phyloP scores from a whole-genome alignment of 2,797 vertebrate species.

The Gymnopithys bicolor region DNA sequence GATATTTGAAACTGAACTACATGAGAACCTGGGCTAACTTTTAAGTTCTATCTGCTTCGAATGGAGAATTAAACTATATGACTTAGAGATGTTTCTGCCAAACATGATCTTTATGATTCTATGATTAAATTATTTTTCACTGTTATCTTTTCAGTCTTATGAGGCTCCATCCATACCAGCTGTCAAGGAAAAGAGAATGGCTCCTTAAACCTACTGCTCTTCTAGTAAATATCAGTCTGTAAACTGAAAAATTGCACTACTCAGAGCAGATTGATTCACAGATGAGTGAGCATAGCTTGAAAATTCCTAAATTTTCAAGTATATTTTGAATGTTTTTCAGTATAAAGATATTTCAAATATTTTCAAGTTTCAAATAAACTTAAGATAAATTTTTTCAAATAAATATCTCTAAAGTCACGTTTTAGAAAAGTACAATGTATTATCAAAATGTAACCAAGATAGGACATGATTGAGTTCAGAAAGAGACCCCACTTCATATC shows the following conservation, averaged over 20 bases:
- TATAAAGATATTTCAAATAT: not conserved
- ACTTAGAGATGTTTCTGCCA: not conserved
- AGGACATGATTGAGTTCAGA: not conserved
- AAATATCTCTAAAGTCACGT: not conserved
- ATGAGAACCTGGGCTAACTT: not conserved
- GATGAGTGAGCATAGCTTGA: not conserved
- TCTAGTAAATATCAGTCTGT: not conserved
- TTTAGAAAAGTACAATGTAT: not conserved
- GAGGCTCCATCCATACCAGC: not conserved
- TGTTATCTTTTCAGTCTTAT: not conserved
- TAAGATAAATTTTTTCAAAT: not conserved
- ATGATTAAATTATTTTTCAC: not conserved
- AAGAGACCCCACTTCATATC: not conserved
- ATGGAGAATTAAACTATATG: not conserved
- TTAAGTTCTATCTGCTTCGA: not conserved
- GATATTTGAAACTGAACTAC: not conserved
- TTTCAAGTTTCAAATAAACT: not conserved
- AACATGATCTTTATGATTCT: not conserved
- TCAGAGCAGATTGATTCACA: not conserved
- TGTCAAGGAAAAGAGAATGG: not conserved
- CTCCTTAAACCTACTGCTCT: not conserved
- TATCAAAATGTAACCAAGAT: not conserved
- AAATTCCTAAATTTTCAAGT: not conserved
- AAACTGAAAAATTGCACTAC: not conserved
- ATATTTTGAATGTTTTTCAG: not conserved